Evolutionary conservation across 2,113 vertebrate genomes (phyloP).

Genomic region (Gadus chalcogrammus): DNA sequence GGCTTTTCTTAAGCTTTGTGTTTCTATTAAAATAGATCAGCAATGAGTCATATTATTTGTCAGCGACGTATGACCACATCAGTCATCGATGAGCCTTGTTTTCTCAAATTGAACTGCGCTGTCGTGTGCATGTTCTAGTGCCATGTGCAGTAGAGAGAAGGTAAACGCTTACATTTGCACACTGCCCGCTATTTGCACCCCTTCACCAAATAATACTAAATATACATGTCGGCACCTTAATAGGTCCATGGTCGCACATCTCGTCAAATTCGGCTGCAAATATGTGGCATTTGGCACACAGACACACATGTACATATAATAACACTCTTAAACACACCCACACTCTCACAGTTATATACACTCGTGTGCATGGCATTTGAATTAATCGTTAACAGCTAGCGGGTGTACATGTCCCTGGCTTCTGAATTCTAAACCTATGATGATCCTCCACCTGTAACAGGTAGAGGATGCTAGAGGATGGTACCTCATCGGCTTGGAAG

Average conservation of each 20-base stretch:
- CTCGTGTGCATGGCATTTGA: no score
- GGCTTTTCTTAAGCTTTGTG: no score
- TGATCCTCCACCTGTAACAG: no score
- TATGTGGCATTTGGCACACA: conserved; percentile 1
- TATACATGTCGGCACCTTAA: neutral
- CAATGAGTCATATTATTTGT: neutral
- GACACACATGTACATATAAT: conserved; percentile 9
- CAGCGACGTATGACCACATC: conserved; percentile 15
- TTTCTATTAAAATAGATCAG: neutral
- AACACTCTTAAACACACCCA: neutral
- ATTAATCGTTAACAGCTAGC: no score
- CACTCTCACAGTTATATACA: neutral
- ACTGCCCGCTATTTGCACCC: neutral
- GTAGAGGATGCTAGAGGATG: no score
- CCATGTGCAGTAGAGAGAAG: neutral
- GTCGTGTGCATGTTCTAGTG: neutral
- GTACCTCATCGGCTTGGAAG: no score
- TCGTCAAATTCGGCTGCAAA: neutral
- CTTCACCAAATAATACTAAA: neutral
- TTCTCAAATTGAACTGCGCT: conserved; percentile 24
- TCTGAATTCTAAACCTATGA: no score
- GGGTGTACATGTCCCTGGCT: no score
- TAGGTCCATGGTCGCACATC: neutral
- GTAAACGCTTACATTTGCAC: neutral
- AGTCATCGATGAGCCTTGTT: conserved; percentile 9